These are phyloP conservation scores for Melanotaenia boesemani DNA, from an alignment of 2,797 vertebrate species.

Conservation along the genomic window DNA sequence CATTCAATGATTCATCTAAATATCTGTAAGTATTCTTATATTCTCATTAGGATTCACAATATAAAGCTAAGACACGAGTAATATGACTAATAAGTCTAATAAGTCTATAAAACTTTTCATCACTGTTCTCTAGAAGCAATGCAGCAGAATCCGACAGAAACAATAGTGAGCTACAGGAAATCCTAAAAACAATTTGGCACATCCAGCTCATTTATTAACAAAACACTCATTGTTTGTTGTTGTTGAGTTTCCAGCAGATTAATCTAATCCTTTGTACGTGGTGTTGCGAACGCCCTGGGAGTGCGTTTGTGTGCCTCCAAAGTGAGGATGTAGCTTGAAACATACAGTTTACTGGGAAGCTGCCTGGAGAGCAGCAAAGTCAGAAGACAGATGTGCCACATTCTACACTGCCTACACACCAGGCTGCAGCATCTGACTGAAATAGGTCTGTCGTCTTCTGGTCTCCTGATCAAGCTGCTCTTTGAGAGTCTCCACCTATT, in stretches of 20 bases:
- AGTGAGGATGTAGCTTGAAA: conserved; percentile 53
- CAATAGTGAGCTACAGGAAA: conserved; percentile 69
- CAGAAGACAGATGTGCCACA: conserved; percentile 54
- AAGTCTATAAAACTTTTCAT: conserved; percentile 43
- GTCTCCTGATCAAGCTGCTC: conserved; percentile 84
- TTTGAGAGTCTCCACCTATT: conserved; percentile 81
- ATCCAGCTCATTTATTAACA: conserved; percentile 77
- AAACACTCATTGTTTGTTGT: conserved; percentile 85
- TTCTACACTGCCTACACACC: conserved; percentile 64
- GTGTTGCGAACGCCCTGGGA: conserved; percentile 53
- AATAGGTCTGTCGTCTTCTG: conserved; percentile 67
- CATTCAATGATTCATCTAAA: conserved; percentile 39
- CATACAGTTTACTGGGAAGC: conserved; percentile 53
- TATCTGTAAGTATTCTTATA: conserved; percentile 33
- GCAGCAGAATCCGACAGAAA: conserved; percentile 60
- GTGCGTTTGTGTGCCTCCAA: conserved; percentile 46
- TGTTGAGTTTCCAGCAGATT: conserved; percentile 79
- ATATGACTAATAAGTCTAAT: conserved; percentile 39
- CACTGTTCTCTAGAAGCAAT: conserved; percentile 41
- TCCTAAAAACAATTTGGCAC: conserved; percentile 83
- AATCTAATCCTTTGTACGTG: conserved; percentile 74
- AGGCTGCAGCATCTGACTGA: conserved; percentile 73
- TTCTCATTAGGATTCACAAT: conserved; percentile 41
- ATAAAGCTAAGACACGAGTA: conserved; percentile 31
- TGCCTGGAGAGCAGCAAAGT: conserved; percentile 55